Evolutionary conservation across 2,113 vertebrate genomes (phyloP).

Genomic region (Willisornis vidua): DNA sequence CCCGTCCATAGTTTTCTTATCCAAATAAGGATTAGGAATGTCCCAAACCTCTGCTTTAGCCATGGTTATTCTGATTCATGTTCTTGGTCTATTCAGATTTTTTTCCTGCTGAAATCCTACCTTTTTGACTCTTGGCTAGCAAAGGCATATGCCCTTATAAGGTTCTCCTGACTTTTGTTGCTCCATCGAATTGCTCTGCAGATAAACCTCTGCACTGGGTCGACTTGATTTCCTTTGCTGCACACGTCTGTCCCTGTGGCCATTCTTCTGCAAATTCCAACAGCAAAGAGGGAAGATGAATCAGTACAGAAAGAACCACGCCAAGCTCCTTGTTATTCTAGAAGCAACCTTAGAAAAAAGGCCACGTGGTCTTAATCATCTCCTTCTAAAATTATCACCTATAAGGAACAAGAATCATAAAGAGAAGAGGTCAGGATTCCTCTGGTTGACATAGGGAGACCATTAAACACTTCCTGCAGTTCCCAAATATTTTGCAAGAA

Average conservation of each 20-base stretch:
- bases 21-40: conserved; percentile 19
- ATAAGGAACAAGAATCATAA: conserved; percentile 1
- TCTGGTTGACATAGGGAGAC: conserved; percentile 10
- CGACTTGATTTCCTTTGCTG: neutral
- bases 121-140: neutral
- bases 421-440: conserved; percentile 58
- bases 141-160: neutral
- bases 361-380: neutral
- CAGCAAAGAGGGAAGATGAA: neutral
- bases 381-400: conserved; percentile 28
- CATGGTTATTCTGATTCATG: conserved; percentile 12
- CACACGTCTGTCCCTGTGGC: neutral
- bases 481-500: conserved; percentile 65
- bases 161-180: conserved; percentile 10
- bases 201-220: neutral
- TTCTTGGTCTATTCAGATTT: neutral
- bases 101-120: neutral
- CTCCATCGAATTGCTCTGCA: neutral
- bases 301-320: neutral
- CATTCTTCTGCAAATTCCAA: neutral
- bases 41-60: conserved; percentile 25
- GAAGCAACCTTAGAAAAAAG: neutral
- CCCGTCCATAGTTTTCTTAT: neutral
- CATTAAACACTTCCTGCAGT: conserved; percentile 35
- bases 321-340: neutral